Percentiles rank a stretch among this genome's conserved stretches.
Evolutionary conservation across 37 sponge, comb jelly and placozoan species (phyloP).

Genomic region (Aplysina aerophoba): DNA sequence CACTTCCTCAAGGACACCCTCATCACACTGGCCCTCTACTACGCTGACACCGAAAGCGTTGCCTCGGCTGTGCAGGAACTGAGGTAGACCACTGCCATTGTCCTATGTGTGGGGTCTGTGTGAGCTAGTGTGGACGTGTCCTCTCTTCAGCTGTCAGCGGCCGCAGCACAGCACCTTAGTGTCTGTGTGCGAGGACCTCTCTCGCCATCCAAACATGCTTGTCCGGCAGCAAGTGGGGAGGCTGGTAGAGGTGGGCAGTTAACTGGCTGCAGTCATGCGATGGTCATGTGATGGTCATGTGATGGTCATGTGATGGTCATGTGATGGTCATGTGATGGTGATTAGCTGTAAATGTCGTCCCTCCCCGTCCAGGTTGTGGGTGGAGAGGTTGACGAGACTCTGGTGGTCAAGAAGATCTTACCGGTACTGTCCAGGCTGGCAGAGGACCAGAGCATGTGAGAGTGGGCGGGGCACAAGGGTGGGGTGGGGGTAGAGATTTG

Average conservation of each 20-base stretch:
- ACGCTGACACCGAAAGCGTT: slow-evolving; percentile 1
- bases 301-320: not conserved
- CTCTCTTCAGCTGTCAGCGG: slow-evolving; percentile 16
- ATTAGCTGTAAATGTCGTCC: not conserved
- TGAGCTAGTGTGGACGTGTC: not conserved
- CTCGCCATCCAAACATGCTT: slow-evolving; percentile 62
- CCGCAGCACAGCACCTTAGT: slow-evolving; percentile 46
- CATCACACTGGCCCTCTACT: slow-evolving; percentile 16
- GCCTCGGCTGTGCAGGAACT: slow-evolving; percentile 20
- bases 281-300: not conserved
- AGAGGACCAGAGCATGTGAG: slow-evolving; percentile 73
- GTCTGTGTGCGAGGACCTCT: slow-evolving; percentile 47
- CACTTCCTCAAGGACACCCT: slow-evolving; percentile 8
- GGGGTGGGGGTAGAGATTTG: too few species aligned
- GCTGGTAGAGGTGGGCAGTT: slow-evolving; percentile 59
- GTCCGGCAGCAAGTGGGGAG: slow-evolving; percentile 66
- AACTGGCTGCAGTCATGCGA: not conserved
- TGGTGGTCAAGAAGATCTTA: slow-evolving; percentile 54
- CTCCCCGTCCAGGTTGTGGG: slow-evolving; percentile 50
- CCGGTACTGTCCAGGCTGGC: slow-evolving; percentile 73
- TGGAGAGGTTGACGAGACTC: slow-evolving; percentile 50
- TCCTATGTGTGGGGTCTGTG: not conserved
- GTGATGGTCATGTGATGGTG: not conserved
- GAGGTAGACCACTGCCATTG: not conserved
- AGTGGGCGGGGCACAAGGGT: too few species aligned